Conservation (phyloP, 1,140 invertebrate species). For the Dendrolimus kikuchii region DNA sequence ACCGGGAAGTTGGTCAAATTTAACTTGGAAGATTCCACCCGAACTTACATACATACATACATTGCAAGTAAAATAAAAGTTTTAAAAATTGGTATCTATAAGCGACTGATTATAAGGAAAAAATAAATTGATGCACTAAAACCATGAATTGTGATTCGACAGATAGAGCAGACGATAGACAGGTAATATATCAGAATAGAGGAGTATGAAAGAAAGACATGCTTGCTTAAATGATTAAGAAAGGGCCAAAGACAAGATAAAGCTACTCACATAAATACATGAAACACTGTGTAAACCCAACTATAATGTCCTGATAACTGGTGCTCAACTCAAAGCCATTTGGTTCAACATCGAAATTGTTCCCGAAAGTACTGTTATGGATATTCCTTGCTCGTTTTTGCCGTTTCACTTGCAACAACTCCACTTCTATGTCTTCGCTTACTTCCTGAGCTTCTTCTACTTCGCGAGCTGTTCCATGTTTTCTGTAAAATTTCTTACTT, state of each 20-base stretch:
- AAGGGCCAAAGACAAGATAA: neutral
- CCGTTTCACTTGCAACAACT: slow-evolving; percentile 2
- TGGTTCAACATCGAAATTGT: slow-evolving; percentile 38
- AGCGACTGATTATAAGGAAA: too few relatives aligned
- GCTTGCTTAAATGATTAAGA: neutral
- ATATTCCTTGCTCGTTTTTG: slow-evolving; percentile 21
- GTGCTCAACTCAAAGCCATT: neutral
- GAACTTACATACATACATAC: too few relatives aligned
- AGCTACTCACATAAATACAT: slow-evolving; percentile 51
- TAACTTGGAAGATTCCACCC: too few relatives aligned
- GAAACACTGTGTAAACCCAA: slow-evolving; percentile 42
- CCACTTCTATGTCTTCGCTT: slow-evolving; percentile 24
- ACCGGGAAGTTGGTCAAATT: too few relatives aligned
- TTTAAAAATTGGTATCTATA: too few relatives aligned
- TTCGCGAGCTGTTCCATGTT: slow-evolving; percentile 36
- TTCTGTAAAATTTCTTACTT: slow-evolving; percentile 20
- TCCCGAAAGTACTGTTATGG: slow-evolving; percentile 22
- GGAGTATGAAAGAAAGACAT: neutral
- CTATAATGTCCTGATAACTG: slow-evolving; percentile 21
- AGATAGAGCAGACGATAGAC: too few relatives aligned
- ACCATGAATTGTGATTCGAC: too few relatives aligned
- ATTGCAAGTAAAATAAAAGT: too few relatives aligned
- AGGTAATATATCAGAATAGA: neutral
- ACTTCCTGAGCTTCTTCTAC: slow-evolving; percentile 47
- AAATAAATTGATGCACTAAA: too few relatives aligned